Base-by-base conservation (phyloP, 2,113 vertebrate species). In the Sinocyclocheilus anophthalmus region DNA sequence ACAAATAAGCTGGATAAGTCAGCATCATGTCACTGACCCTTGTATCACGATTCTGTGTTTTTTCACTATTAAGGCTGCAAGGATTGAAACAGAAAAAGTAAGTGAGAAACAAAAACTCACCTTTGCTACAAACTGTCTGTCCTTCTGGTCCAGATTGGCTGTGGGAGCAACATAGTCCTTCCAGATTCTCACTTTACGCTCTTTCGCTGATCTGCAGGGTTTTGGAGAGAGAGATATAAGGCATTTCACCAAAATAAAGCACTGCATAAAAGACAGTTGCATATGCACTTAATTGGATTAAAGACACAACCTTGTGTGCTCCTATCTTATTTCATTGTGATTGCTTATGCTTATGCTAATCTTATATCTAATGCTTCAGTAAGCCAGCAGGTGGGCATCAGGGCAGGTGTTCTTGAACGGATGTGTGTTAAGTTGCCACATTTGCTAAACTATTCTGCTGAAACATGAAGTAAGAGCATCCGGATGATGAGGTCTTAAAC, bases 51-150 rank as follows among this genome's bases (percentile, higher is more conserved):
- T n/a, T 73, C 70, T 7, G 5, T 12, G 4, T 1, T 81, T 26
- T 67, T 3, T 20, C 14, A 4, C 30, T 22, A 72, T 39, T 42
- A 12, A 70, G 67, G 8, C 4, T 70, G 67, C 18, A 22, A 1
- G 33, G 30, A 48, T 14, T 26, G 1, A 45, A 33, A 48, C n/a
- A 1, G 5, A 39, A 33, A 53, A 24, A 7, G 33, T 7, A 11
- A 48, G 7, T 76, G 5, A 79, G 33, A 12, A 12, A 48, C 13
- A 8, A 82, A 72, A 24, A 80, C 96, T 95, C 92, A 99, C 98
- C 97, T 99, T 99, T 91, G 98, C 98, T 33, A 98, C 95, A 22
- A 99, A 99, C 87, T 99, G 97, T 90, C 97, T 96, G 94, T 99
- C 98, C 93, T 99, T 99, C 94, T 95, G 96, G 84, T 99, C 98